Base-by-base conservation (phyloP, 1,140 invertebrate species). In the Gyrodactylus salaris region DNA sequence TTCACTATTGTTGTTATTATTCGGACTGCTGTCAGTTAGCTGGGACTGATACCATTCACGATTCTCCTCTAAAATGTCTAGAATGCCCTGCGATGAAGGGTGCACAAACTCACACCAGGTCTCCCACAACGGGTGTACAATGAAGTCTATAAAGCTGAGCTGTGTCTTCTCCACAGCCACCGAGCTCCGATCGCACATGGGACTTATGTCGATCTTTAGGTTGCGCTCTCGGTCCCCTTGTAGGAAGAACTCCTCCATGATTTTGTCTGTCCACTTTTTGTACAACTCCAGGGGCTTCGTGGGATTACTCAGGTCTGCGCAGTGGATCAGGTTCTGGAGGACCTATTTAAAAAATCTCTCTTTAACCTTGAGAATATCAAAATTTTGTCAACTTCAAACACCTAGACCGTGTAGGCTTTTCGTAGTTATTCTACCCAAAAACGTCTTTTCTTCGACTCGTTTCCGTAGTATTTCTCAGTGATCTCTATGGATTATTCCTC, bases 191-290 rank as follows among this genome's bases (percentile, higher is more conserved):
- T 73, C 72, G 26, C 72, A 73, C 26, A 27, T 54, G 23, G 26
- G 72, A 73, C 72, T 73, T 7, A 73, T 34, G 21, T 73, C 27
- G 23, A 73, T 34, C 16, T 26, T 27, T 1, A 27, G 26, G 27
- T 7, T 7, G n/a, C 24, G 21, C 23, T 73, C 72, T 2, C 23
- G 26, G 26, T 73, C 72, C 21, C 72, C 72, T 68, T 73, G 72
- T 74, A 88, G 85, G 85, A 94, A 96, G 84, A 96, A 96, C 80
- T 97, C 92, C 78, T 93, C 89, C 89, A 95, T 93, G 1, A 97
- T 85, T 25, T 89, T 82, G n/a, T 85, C 85, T 22, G 94, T 91
- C 92, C 94, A 98, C 76, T 86, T 84, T 77, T 86, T 86, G 80
- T 99, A 99, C 20, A 97, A 81, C 22, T 87, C 84, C 76, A 98